A percentile compares a stretch with the other conserved stretches of the same genome.
These are phyloP conservation scores for Emmelina monodactyla DNA, from an alignment of 2,888 invertebrate species.

Conservation along the genomic window DNA sequence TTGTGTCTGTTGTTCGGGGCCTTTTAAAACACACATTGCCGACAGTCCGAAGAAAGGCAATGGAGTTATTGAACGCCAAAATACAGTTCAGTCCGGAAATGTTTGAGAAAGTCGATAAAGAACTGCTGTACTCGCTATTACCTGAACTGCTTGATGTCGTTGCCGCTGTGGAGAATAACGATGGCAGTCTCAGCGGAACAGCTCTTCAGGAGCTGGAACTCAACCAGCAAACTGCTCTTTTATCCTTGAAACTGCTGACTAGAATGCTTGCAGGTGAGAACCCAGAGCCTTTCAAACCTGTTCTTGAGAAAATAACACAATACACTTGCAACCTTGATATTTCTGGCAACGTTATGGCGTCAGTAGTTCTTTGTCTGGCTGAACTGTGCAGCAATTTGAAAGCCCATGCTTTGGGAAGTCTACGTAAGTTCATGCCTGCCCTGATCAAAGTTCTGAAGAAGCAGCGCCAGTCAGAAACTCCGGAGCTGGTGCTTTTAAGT, in stretches of 20 bases:
- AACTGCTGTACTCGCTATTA: conserved; percentile 65
- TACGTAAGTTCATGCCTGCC: conserved; percentile 83
- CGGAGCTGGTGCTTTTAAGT: conserved; percentile 72
- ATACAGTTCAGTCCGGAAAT: conserved; percentile 73
- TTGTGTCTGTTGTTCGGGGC: conserved; percentile 78
- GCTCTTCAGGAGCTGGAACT: conserved; percentile 68
- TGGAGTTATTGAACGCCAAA: conserved; percentile 86
- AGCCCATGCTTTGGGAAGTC: conserved; percentile 74
- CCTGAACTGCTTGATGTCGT: conserved; percentile 69
- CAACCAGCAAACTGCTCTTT: conserved; percentile 82
- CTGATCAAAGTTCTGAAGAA: conserved; percentile 70
- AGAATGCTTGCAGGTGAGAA: conserved; percentile 73
- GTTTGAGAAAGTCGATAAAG: conserved; percentile 57
- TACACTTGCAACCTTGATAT: conserved; percentile 61
- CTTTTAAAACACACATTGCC: conserved; percentile 74
- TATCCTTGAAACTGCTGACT: conserved; percentile 84
- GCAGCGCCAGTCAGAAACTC: conserved; percentile 66
- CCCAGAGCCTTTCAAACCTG: conserved; percentile 73
- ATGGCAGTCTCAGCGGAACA: conserved; percentile 28
- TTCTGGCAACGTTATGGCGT: conserved; percentile 73
- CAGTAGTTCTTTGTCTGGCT: conserved; percentile 77
- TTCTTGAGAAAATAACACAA: conserved; percentile 72
- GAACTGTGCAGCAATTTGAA: conserved; percentile 80
- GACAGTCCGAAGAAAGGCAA: conserved; percentile 78
- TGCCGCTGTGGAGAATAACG: conserved; percentile 50